Evolutionary conservation across 2,113 vertebrate species (phyloP).

Genomic region (Petaurus breviceps): DNA sequence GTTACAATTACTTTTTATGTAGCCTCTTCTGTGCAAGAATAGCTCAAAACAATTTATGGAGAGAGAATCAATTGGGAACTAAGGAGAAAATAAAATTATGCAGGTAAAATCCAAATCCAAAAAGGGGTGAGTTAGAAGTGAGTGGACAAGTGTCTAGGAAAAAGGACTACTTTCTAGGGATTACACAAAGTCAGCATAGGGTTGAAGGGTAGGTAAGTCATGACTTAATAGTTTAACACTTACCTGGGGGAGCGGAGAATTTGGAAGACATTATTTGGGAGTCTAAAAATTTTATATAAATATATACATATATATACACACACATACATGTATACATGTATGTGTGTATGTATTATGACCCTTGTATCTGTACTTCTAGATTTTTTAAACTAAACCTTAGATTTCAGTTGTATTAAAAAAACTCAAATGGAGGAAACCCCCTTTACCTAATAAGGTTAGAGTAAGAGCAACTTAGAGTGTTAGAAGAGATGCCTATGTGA

Average conservation of each 20-base stretch:
- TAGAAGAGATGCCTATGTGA: not conserved
- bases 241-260: not conserved
- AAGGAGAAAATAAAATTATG: conserved; percentile 35
- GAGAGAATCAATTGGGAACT: not conserved
- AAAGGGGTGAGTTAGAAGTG: not conserved
- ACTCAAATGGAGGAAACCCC: not conserved
- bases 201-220: not conserved
- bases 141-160: not conserved
- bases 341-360: too few species aligned
- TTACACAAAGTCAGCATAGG: not conserved
- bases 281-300: not conserved
- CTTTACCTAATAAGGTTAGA: not conserved
- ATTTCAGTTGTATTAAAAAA: not conserved
- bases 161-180: not conserved
- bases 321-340: too few species aligned
- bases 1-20: conserved; percentile 65
- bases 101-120: not conserved
- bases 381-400: not conserved
- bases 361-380: not conserved
- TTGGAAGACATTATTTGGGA: not conserved
- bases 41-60: conserved; percentile 41
- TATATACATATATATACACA: too few species aligned
- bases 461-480: not conserved
- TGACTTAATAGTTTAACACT: not conserved
- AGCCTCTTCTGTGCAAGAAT: conserved; percentile 48